Base-by-base conservation (phyloP, 1,140 invertebrate genomes). In the Tetragonula clypearis region DNA sequence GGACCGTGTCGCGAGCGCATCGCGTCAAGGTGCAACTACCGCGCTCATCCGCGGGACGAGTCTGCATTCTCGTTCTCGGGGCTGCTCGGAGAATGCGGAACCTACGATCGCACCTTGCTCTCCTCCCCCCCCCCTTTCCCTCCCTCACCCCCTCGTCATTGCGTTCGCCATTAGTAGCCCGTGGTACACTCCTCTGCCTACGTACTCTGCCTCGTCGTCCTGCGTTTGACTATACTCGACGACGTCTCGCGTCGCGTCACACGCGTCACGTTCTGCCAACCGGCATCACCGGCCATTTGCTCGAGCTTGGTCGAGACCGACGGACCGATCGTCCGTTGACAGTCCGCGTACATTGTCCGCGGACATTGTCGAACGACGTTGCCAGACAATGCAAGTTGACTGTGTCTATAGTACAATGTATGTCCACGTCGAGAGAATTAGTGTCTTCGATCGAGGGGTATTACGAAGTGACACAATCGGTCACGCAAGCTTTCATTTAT, bases 1-100 rank as follows among this genome's bases (percentile, higher is more conserved):
- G 76, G 87, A 91, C 86, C 91, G 91, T 91, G 90, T 91, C 90
- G 90, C 87, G 75, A 79, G 78, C 56, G 62, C 30, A 73, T 75
- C 72, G 74, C 78, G 87, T 69, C 79, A 71, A 87, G 78, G 81
- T 80, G 68, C 73, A 79, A 75, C 86, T 53, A 79, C 78, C 78
- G 75, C 75, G 75, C 75, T 77, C 75, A n/a, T 77, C 75, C 75
- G 9, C 75, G 49, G 60, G 75, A 78, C 75, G 75, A 78, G 58
- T 17, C 75, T 77, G 75, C 62, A 79, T 79, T 79, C 62, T 66
- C 49, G 77, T 49, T 65, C 76, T 69, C 78, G 55, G 65, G 78
- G 26, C 78, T 56, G 23, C 78, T 35, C 65, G 14, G 26, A n/a
- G 75, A 77, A 77, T 77, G 75, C 75, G 75, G 75, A 77, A 77